Evolutionary conservation across 2,888 invertebrate genomes (phyloP), one percentile per base, ranked within the genome.

Genomic region (Chymomyza amoena): DNA sequence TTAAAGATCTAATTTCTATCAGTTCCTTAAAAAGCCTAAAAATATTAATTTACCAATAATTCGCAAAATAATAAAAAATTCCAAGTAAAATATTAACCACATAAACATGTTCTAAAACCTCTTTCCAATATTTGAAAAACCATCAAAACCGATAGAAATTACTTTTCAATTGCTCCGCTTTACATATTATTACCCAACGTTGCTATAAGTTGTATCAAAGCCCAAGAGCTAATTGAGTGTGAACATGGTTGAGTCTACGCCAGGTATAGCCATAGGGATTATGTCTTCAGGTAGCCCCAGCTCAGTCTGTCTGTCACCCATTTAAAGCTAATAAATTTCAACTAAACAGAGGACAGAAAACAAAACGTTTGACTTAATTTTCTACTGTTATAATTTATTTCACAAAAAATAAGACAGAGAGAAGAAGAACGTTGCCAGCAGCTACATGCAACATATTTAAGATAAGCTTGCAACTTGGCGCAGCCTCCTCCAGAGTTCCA

Each of bases 361-460:
- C 83, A 84, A 87, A 88, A 87, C 77, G 83, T 75, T 87, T 63
- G 73, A 71, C 72, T 80, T 88, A 65, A 82, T 87, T 85, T 79
- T 78, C 79, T 75, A 87, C 86, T 79, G 84, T 80, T 85, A 84
- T 86, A 87, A 84, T 89, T 89, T 87, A 87, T 87, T 89, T 84
- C 71, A 80, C 77, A 65, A 64, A 60, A 45, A 20, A 61, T 7
- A 32, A 32, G 2, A 56, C 54, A 64, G 66, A 51, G 32, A 28
- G 28, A 4, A 62, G 69, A 52, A 18, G 66, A 66, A 68, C 64
- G 61, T 28, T 52, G 16, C 54, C 60, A 54, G 13, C 67, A 39
- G 39, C 72, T 70, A 57, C 74, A 67, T 64, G 68, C 13, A 60
- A 71, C 72, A 74, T 72, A 74, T 64, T 71, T n/a, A 60, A 71